Percentiles rank a stretch among this genome's conserved stretches.
phyloP scores from a whole-genome alignment of 1,140 invertebrate genomes.

The Asbolus verrucosus region DNA sequence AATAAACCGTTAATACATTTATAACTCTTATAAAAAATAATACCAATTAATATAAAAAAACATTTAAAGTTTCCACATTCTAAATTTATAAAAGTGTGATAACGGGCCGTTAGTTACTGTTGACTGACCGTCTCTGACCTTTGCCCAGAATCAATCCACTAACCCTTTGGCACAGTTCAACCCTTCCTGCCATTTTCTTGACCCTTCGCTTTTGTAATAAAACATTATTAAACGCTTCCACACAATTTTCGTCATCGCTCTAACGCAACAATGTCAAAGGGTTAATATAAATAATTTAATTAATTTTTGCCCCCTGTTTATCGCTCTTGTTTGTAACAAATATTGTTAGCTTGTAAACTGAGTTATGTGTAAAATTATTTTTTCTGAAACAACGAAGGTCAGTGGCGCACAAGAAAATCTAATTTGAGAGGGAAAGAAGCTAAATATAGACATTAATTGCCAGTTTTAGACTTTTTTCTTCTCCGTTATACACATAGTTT shows the following conservation, averaged over 20 bases:
- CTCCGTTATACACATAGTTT: no score
- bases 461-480: no score
- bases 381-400: not conserved
- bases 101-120: not conserved
- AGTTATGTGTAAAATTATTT: no score
- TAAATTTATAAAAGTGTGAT: conserved; percentile 1
- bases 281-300: not conserved
- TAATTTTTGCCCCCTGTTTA: not conserved
- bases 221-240: not conserved
- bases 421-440: no score
- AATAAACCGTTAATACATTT: no score
- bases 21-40: no score
- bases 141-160: conserved; percentile 20
- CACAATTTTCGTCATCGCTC: not conserved
- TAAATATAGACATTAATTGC: no score
- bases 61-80: no score
- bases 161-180: conserved; percentile 6
- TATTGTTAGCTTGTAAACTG: no score
- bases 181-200: not conserved
- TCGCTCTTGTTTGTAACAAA: not conserved
- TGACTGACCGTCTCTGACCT: conserved; percentile 11
- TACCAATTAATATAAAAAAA: no score
- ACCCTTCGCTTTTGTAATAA: not conserved
- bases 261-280: no score
- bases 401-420: not conserved